A percentile compares a stretch with the other conserved stretches of the same genome.
These are phyloP conservation scores for pig (Sus scrofa) DNA, from an alignment of 2,113 vertebrate species.

Conservation along the genomic window DNA sequence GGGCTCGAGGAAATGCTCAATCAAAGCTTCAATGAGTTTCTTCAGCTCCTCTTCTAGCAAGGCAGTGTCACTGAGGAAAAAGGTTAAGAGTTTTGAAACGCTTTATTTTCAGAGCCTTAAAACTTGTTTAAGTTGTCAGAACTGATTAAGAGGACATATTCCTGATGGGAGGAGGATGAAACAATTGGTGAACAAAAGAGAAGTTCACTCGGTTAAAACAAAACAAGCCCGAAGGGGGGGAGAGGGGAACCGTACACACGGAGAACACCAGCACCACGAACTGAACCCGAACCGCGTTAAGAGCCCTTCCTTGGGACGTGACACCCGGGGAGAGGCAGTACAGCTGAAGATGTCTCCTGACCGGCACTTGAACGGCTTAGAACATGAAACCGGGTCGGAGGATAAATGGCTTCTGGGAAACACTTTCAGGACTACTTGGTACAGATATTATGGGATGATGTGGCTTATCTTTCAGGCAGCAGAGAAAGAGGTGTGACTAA, in stretches of 20 bases:
- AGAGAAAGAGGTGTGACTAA: neutral
- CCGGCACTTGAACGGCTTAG: neutral
- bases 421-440: neutral
- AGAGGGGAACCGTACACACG: neutral
- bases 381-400: neutral
- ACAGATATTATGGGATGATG: neutral
- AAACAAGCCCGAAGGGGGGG: neutral
- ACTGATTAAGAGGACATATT: conserved; percentile 13
- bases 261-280: conserved; percentile 25
- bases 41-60: conserved; percentile 91
- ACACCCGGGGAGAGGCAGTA: neutral
- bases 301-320: neutral
- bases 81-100: neutral
- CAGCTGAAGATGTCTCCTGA: neutral
- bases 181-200: conserved; percentile 45
- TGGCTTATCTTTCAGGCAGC: neutral
- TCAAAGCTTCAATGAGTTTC: conserved; percentile 89
- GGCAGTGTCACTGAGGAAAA: conserved; percentile 87
- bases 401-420: conserved; percentile 29
- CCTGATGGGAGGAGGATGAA: conserved; percentile 17
- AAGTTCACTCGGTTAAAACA: conserved; percentile 53
- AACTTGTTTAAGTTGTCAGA: conserved; percentile 12
- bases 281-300: neutral
- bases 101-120: conserved; percentile 46
- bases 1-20: conserved; percentile 94